A percentile compares a stretch with the other conserved stretches of the same genome.
These are phyloP conservation scores for Chloebia gouldiae DNA, from an alignment of 2,113 vertebrate species.

Conservation along the genomic window DNA sequence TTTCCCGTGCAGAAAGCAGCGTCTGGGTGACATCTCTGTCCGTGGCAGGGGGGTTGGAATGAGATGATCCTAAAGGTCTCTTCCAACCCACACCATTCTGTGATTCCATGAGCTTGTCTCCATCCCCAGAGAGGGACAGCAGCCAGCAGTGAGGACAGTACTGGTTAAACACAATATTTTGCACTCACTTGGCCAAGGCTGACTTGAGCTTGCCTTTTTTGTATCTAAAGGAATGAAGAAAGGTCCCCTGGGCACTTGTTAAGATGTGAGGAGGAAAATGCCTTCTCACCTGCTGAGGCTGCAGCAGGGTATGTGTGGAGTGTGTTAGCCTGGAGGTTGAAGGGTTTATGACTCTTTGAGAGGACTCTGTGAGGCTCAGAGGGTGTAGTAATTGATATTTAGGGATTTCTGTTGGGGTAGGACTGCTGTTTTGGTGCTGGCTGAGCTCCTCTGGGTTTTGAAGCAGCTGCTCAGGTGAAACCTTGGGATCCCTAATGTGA, in stretches of 20 bases:
- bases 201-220: neutral
- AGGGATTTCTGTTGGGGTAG: neutral
- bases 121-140: neutral
- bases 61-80: neutral
- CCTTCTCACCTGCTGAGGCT: neutral
- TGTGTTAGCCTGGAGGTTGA: neutral
- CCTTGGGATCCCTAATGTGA: neutral
- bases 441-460: neutral
- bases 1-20: neutral
- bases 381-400: neutral
- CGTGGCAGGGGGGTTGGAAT: fast-evolving
- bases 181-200: neutral
- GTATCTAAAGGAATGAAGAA: neutral
- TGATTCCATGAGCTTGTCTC: neutral
- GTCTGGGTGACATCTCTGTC: neutral
- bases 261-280: neutral
- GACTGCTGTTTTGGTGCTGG: neutral
- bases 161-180: neutral
- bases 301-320: neutral
- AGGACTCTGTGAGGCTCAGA: neutral
- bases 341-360: neutral
- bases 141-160: neutral
- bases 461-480: neutral
- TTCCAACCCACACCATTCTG: neutral
- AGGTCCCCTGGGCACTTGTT: neutral